phyloP scores from a whole-genome alignment of 2,797 vertebrate species.

The Sebastes matsubarae region DNA sequence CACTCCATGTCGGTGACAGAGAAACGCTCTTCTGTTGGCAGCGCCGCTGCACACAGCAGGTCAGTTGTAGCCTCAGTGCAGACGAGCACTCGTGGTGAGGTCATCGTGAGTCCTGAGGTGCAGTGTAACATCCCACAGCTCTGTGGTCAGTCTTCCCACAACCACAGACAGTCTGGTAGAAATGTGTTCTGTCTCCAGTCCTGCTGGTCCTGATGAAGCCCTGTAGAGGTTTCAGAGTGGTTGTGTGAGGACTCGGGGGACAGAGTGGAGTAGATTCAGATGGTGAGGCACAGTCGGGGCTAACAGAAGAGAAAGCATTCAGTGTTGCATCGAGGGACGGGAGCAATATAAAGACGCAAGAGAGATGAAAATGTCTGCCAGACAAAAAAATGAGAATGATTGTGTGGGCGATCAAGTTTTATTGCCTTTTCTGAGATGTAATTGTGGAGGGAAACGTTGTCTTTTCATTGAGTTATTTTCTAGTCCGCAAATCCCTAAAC shows the following conservation, averaged over 20 bases:
- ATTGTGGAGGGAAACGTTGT: conserved; percentile 43
- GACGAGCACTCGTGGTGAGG: conserved; percentile 57
- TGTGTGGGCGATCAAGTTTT: conserved; percentile 64
- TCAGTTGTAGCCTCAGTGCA: conserved; percentile 36
- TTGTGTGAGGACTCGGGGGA: conserved; percentile 57
- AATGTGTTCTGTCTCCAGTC: conserved; percentile 62
- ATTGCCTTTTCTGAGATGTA: conserved; percentile 65
- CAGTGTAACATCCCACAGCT: conserved; percentile 55
- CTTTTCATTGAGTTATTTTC: conserved; percentile 53
- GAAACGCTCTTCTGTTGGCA: conserved; percentile 37
- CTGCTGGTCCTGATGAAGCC: conserved; percentile 54
- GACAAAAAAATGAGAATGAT: conserved; percentile 59
- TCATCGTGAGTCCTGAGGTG: conserved; percentile 59
- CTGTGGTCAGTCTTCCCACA: conserved; percentile 54
- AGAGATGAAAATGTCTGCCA: conserved; percentile 52
- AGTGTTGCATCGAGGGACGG: conserved; percentile 22
- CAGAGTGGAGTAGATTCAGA: conserved; percentile 60
- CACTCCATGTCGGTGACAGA: conserved; percentile 33
- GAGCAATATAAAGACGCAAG: conserved; percentile 26
- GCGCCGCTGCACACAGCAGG: conserved; percentile 11
- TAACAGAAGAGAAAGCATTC: conserved; percentile 43
- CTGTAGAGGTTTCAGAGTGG: conserved; percentile 56
- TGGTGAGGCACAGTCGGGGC: conserved; percentile 30
- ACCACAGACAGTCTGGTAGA: conserved; percentile 54
- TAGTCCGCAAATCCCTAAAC: conserved; percentile 27